These are phyloP conservation scores for Mechanitis messenoides DNA, from an alignment of 2,888 invertebrate species.

Conservation along the genomic window DNA sequence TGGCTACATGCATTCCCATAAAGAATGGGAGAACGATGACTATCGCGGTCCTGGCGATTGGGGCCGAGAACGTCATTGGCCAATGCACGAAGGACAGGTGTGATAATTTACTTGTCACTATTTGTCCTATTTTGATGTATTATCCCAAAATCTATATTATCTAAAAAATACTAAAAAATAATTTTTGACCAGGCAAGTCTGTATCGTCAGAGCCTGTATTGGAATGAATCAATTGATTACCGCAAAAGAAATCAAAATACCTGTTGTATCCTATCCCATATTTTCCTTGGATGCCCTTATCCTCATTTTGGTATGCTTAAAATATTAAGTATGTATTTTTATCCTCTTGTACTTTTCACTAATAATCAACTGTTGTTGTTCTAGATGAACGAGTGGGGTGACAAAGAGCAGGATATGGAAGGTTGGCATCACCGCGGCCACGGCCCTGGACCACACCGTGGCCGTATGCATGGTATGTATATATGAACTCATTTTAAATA, in stretches of 20 bases:
- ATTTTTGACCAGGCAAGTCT: conserved; percentile 58
- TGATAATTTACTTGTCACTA: not conserved
- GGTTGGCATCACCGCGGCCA: conserved; percentile 71
- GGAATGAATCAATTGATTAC: conserved; percentile 67
- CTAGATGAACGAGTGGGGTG: conserved; percentile 73
- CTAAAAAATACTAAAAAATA: conserved; percentile 27
- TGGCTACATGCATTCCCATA: conserved; percentile 66
- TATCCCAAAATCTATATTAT: conserved; percentile 6
- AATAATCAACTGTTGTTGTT: conserved; percentile 12
- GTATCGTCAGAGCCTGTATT: conserved; percentile 55
- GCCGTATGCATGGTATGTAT: conserved; percentile 58
- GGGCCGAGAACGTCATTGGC: conserved; percentile 70
- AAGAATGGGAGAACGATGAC: conserved; percentile 74
- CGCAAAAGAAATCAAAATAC: conserved; percentile 54
- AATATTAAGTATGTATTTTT: conserved; percentile 11
- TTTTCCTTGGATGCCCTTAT: conserved; percentile 73
- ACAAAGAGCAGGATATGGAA: conserved; percentile 68
- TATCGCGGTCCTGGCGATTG: conserved; percentile 73
- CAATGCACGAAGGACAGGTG: conserved; percentile 69
- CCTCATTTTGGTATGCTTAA: conserved; percentile 63
- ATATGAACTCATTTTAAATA: no score
- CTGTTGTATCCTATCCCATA: conserved; percentile 68
- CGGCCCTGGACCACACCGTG: conserved; percentile 69
- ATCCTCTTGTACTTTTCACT: not conserved
- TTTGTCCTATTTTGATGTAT: conserved; percentile 9